Percentiles rank a stretch among this genome's conserved stretches.
Conservation (phyloP, 2,113 vertebrate genomes). For the Bolborhynchus lineola region DNA sequence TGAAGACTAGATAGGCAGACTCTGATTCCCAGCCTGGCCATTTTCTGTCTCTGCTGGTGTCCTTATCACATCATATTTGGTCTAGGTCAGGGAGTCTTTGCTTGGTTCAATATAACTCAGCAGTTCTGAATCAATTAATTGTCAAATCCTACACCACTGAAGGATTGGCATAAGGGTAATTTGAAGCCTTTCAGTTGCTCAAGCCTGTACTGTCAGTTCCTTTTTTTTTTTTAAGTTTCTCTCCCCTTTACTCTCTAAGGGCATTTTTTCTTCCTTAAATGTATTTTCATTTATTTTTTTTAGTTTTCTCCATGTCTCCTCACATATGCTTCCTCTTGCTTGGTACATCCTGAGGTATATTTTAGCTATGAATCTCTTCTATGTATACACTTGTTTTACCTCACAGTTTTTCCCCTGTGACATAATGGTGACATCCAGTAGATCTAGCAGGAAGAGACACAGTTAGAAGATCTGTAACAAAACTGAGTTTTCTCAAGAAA, state of each 20-base stretch:
- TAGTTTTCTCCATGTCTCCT: not conserved
- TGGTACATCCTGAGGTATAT: not conserved
- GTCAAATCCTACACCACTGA: not conserved
- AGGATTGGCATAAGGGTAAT: not conserved
- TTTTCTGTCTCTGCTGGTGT: conserved; percentile 23
- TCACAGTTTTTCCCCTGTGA: not conserved
- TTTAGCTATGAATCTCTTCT: not conserved
- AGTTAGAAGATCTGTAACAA: not conserved
- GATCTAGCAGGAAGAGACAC: not conserved
- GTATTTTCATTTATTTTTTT: not conserved
- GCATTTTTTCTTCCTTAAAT: not conserved
- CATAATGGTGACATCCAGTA: not conserved
- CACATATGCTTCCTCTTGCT: not conserved
- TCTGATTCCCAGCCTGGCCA: not conserved
- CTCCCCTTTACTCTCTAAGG: not conserved
- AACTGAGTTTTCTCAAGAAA: not conserved
- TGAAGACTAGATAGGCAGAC: not conserved
- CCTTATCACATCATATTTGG: not conserved
- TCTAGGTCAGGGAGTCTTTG: conserved; percentile 8
- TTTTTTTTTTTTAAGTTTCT: not conserved
- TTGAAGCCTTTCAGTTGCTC: not conserved
- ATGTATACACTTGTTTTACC: not conserved
- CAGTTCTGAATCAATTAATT: conserved; percentile 25
- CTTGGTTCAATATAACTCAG: not conserved
- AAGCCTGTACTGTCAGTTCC: not conserved